Evolutionary conservation across 2,797 vertebrate species (phyloP), one percentile per base, ranked within the genome.

Genomic region (Peromyscus eremicus): DNA sequence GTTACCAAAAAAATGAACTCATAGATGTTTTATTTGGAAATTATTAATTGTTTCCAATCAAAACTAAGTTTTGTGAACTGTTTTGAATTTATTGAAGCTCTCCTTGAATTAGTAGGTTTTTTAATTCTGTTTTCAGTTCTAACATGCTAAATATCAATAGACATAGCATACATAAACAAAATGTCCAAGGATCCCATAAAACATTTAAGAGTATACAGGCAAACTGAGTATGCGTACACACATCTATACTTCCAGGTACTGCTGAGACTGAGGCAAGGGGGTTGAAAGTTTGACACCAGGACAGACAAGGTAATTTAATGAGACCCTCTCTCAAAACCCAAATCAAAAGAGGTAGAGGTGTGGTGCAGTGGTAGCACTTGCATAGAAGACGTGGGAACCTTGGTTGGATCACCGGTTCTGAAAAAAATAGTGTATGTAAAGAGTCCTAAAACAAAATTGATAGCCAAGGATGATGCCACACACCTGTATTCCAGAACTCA

Each of bases 1-100:
- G 43, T 32, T 82, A 52, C 70, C 8, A 66, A 40, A 37, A 80
- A 62, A 52, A 13, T 27, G 19, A 82, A 37, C 9, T 83, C 55
- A 49, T 57, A 82, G 27, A 62, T 62, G 21, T 37, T 83, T 92
- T 73, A 29, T 94, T 94, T 73, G 34, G n/a, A 89, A 94, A 94
- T 83, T 27, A 40, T 10, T 49, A 49, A 49, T 49, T 83, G 32
- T 77, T 66, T 76, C n/a, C 29, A 75, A 76, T 83, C 21, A 68
- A 90, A 84, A 49, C 29, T 27, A 46, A 23, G 43, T 73, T 80
- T 82, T 52, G 46, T 46, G 64, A 55, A 76, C 12, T 66, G 43
- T 46, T 76, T 84, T 68, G 46, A 40, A 14, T 40, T 82, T 68
- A n/a, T 64, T 66, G 23, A 32, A 34, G 0, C 37, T 66, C 11